Evolutionary conservation across 2,797 vertebrate species (phyloP).

Genomic region (Sciaenops ocellatus): DNA sequence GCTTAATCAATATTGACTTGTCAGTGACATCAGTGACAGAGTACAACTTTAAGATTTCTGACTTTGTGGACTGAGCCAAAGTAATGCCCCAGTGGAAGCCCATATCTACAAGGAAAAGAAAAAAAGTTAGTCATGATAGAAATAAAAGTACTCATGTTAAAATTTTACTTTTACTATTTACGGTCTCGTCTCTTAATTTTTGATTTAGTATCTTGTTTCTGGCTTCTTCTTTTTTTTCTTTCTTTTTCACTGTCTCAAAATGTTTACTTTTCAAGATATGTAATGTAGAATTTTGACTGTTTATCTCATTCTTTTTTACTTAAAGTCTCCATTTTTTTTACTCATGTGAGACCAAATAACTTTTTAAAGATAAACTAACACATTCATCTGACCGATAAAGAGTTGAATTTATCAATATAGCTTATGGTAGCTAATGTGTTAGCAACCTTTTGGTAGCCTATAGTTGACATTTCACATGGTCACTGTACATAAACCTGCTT

Average conservation of each 20-base stretch:
- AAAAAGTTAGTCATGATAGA: background rate
- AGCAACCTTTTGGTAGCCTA: too few relatives aligned
- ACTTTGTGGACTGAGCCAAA: background rate
- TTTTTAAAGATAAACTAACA: too few relatives aligned
- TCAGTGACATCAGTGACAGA: background rate
- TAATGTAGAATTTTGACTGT: too few relatives aligned
- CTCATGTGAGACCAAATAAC: too few relatives aligned
- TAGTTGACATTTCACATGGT: too few relatives aligned
- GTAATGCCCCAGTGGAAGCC: background rate
- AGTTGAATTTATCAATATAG: too few relatives aligned
- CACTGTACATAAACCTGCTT: too few relatives aligned
- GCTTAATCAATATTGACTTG: background rate
- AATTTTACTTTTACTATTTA: background rate
- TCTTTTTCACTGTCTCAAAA: background rate
- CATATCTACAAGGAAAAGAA: background rate
- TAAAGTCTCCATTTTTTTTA: too few relatives aligned
- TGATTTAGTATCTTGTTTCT: background rate
- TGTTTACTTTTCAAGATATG: background rate
- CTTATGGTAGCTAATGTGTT: too few relatives aligned
- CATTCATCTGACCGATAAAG: too few relatives aligned
- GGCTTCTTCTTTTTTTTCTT: too few relatives aligned
- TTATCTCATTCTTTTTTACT: too few relatives aligned
- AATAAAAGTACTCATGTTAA: background rate
- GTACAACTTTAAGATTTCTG: constrained; percentile 1
- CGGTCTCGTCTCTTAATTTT: background rate